phyloP scores from a whole-genome alignment of 2,888 invertebrate genomes.

The Sclerodermus sp. region DNA sequence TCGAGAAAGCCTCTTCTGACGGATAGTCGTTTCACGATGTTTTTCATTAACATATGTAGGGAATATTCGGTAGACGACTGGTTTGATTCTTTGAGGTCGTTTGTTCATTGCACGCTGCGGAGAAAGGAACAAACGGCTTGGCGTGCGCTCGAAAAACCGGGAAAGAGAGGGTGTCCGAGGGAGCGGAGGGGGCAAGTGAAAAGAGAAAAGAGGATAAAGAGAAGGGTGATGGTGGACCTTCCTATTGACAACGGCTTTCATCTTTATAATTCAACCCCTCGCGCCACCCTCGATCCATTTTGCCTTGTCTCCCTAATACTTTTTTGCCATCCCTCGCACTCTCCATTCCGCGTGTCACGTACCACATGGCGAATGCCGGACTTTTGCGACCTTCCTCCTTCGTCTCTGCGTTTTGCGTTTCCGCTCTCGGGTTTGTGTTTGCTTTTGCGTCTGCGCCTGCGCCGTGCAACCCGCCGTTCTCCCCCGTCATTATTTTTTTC shows the following conservation, averaged over 20 bases:
- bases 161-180: conserved; percentile 1
- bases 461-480: no score
- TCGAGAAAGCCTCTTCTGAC: no score
- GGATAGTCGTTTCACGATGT: no score
- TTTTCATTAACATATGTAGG: no score
- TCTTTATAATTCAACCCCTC: conserved; percentile 54
- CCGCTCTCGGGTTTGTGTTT: no score
- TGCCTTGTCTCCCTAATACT: conserved; percentile 48
- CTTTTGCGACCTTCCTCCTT: conserved; percentile 6
- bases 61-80: no score
- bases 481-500: conserved; percentile 8
- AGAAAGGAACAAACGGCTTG: conserved; percentile 8
- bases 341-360: conserved; percentile 32
- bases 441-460: no score
- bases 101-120: neutral
- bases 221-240: conserved; percentile 41
- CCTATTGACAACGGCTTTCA: conserved; percentile 53
- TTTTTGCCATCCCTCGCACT: conserved; percentile 42
- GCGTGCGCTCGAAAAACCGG: conserved; percentile 12
- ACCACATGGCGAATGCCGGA: conserved; percentile 24
- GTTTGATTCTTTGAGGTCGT: no score
- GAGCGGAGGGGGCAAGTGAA: conserved; percentile 16
- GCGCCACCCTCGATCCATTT: conserved; percentile 50
- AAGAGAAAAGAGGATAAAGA: conserved; percentile 21
- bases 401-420: no score